Evolutionary conservation across 2,113 vertebrate genomes (phyloP), one percentile per base, ranked within the genome.

Genomic region (Myanophis thanlyinensis): DNA sequence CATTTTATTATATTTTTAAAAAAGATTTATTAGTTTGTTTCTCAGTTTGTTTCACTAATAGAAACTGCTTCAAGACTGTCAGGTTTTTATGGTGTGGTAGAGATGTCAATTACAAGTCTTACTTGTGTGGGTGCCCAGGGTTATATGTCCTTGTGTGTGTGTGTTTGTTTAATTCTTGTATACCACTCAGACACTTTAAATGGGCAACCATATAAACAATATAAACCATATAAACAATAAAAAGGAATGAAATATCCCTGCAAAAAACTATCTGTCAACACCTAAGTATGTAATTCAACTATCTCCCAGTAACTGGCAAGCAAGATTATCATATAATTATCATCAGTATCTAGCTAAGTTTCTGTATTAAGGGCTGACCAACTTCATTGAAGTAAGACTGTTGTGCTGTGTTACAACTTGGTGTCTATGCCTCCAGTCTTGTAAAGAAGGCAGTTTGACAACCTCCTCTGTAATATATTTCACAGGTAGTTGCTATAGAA

Each of bases 1-100:
- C 96, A 95, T 95, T 96, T 95, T 30, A 46, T n/a, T 54, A 1
- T n/a, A 53, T 22, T 18, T 53, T 40, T 51, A 4, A 54, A 4
- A 54, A 86, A 25, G 27, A 49, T 80, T 80, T n/a, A 30, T 52
- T 47, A 62, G 53, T 25, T 88, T 88, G n/a, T 67, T 73, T 73
- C 35, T 46, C n/a, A 51, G 6, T 52, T 44, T 22, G 44, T 13
- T 56, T 30, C 10, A 48, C 40, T 40, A 85, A 46, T 59, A 46
- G 23, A 85, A 53, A 87, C 6, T 53, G 5, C n/a, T 84, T 12
- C 23, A 52, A 18, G 27, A 10, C 3, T 0, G 20, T 25, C 13
- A 30, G 5, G 5, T 49, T 86, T 15, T 86, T 48, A 86, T 86
- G 23, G 15, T 11, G 3, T 48, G 47, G 85, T 86, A n/a, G 44